A percentile compares a stretch with the other conserved stretches of the same genome.
Evolutionary conservation across 2,113 vertebrate genomes (phyloP).

Genomic region (Panthera uncia): DNA sequence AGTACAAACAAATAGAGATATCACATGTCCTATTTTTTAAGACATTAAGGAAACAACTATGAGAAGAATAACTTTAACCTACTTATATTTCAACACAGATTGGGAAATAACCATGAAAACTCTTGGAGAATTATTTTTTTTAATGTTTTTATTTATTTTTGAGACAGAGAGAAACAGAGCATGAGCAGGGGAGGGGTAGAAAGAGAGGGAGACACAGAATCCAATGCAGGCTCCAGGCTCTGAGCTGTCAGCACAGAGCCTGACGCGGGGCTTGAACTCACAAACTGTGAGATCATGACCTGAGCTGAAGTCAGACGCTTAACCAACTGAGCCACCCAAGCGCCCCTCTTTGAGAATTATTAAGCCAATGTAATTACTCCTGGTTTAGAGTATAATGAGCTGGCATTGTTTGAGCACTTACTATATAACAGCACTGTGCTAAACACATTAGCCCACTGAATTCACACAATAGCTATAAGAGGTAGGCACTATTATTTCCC

Average conservation of each 20-base stretch:
- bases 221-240: no score
- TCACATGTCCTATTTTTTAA: not conserved
- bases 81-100: not conserved
- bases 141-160: no score
- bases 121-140: not conserved
- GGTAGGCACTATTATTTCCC: not conserved
- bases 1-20: not conserved
- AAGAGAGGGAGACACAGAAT: no score
- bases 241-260: no score
- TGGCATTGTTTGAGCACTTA: not conserved
- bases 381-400: not conserved
- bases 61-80: not conserved
- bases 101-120: slow-evolving; percentile 32
- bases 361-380: not conserved
- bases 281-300: no score
- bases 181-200: no score
- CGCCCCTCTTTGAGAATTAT: not conserved
- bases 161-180: no score
- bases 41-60: not conserved
- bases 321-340: no score
- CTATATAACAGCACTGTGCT: not conserved
- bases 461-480: not conserved
- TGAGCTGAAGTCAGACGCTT: no score
- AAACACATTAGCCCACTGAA: not conserved
- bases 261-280: no score